Evolutionary conservation across 2,113 vertebrate genomes (phyloP).

Genomic region (Dipodomys stephensi): DNA sequence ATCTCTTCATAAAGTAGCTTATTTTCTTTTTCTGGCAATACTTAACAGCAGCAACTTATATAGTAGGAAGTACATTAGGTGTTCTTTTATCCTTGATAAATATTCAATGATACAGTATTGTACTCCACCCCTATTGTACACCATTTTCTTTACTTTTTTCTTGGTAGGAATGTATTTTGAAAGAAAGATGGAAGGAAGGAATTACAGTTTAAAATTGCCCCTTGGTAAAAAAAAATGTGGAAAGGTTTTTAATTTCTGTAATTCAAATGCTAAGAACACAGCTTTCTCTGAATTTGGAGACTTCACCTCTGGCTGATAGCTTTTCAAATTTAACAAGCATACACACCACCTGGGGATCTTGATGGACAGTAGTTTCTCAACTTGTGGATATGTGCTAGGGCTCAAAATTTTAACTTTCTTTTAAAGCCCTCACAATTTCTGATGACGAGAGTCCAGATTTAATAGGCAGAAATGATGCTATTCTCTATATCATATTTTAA

Average conservation of each 20-base stretch:
- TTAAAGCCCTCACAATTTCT: background rate
- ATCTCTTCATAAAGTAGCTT: slow-evolving; percentile 43
- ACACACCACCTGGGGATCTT: background rate
- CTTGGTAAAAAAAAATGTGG: background rate
- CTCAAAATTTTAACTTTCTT: background rate
- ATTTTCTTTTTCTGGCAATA: slow-evolving; percentile 18
- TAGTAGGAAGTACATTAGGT: background rate
- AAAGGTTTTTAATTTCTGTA: slow-evolving; percentile 4
- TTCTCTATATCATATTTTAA: background rate
- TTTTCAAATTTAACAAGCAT: slow-evolving; percentile 28
- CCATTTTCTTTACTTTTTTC: background rate
- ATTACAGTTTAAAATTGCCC: background rate
- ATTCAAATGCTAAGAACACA: background rate
- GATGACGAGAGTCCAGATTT: background rate
- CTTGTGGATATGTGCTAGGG: background rate
- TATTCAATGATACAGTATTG: background rate
- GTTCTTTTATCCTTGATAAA: background rate
- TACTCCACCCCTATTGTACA: background rate
- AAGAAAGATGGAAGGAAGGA: background rate
- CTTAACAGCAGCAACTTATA: slow-evolving; percentile 42
- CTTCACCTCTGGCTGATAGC: background rate
- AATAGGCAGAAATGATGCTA: background rate
- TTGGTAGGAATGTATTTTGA: background rate
- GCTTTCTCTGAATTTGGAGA: background rate
- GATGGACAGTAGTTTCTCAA: background rate